Percentiles rank a stretch among this genome's conserved stretches.
Conservation (phyloP, 2,797 vertebrate species). For the Clarias laeviceps region DNA sequence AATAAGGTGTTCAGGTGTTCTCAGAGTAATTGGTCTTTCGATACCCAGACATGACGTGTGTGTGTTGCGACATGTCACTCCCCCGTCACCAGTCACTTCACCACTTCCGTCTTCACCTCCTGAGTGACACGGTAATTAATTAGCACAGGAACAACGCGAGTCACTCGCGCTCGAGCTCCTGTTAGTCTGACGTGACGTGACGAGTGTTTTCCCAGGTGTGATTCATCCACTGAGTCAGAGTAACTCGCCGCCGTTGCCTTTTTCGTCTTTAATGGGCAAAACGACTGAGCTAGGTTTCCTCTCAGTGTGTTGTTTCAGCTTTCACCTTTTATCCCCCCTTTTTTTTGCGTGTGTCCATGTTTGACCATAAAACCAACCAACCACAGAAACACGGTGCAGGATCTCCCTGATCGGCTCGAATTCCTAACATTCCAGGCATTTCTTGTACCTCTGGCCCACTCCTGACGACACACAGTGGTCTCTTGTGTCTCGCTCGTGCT, state of each 20-base stretch:
- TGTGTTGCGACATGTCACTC: neutral
- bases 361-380: neutral
- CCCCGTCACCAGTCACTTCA: slow-evolving; percentile 9
- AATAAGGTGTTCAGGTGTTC: too few relatives aligned
- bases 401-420: neutral
- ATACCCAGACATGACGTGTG: too few relatives aligned
- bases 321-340: neutral
- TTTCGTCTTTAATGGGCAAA: neutral
- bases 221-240: slow-evolving; percentile 2
- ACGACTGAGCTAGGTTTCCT: neutral
- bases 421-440: slow-evolving; percentile 19
- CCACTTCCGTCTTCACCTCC: slow-evolving; percentile 4
- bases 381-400: neutral
- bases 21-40: too few relatives aligned
- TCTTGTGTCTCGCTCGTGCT: neutral
- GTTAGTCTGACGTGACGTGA: slow-evolving; percentile 9
- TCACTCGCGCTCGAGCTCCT: neutral
- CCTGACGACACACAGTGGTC: slow-evolving; percentile 5
- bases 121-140: slow-evolving; percentile 37
- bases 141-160: slow-evolving; percentile 35
- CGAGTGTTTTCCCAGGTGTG: neutral
- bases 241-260: neutral
- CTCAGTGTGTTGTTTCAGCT: neutral
- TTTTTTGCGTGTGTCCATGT: neutral
- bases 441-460: neutral